Conservation (phyloP, 2,888 invertebrate genomes). For the Eupithecia subfuscata region DNA sequence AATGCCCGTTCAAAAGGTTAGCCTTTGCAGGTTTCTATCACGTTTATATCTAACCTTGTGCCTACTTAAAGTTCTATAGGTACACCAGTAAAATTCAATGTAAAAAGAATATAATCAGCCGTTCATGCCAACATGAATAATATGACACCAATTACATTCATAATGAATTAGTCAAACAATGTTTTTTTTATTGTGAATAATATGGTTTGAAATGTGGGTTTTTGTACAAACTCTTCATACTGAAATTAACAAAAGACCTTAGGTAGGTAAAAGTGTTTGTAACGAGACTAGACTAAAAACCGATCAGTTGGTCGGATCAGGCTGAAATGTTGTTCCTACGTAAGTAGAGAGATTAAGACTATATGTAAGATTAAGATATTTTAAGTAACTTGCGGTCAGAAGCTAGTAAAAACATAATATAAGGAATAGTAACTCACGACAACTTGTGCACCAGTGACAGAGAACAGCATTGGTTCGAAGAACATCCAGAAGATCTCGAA, state of each 20-base stretch:
- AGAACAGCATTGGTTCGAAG: constrained; percentile 97
- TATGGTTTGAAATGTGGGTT: background rate
- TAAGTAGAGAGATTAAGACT: background rate
- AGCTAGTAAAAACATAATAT: background rate
- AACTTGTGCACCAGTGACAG: constrained; percentile 95
- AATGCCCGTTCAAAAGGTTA: constrained; percentile 24
- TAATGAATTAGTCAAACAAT: background rate
- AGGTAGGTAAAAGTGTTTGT: background rate
- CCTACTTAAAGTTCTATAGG: background rate
- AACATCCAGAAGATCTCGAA: constrained; percentile 98
- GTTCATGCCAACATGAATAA: background rate
- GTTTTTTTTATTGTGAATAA: background rate
- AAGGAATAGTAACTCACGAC: constrained; percentile 74
- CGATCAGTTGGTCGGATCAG: background rate
- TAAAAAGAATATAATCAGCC: background rate
- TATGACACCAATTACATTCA: background rate
- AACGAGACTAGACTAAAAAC: background rate
- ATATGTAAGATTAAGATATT: too few relatives aligned
- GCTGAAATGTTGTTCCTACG: background rate
- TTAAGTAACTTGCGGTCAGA: background rate
- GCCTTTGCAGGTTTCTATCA: constrained; percentile 26
- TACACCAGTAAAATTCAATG: background rate
- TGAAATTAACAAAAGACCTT: background rate
- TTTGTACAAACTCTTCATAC: background rate
- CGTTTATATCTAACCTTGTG: constrained; percentile 18